Percentiles rank a stretch among this genome's conserved stretches.
Evolutionary conservation across 1,140 invertebrate species (phyloP).

Genomic region (Tetranychus cinnabarinus): DNA sequence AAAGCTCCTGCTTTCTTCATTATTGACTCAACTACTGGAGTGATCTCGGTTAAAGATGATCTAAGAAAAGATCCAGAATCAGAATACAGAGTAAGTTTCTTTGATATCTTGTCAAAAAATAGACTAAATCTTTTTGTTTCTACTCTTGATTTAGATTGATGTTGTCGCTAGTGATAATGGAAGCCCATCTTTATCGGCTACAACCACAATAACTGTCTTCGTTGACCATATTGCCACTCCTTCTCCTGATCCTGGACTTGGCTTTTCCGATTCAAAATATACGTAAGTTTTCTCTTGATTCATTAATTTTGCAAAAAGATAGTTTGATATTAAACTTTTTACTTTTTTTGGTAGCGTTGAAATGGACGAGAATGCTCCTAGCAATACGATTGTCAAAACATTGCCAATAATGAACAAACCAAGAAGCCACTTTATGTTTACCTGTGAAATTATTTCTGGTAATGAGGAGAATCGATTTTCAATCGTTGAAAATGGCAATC

Average conservation of each 20-base stretch:
- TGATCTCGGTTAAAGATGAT: constrained; percentile 49
- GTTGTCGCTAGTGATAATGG: constrained; percentile 64
- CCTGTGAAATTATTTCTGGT: constrained; percentile 42
- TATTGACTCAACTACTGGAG: constrained; percentile 54
- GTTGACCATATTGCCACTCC: constrained; percentile 47
- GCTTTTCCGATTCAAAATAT: constrained; percentile 57
- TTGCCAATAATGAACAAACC: constrained; percentile 46
- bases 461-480: constrained; percentile 41
- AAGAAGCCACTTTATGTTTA: constrained; percentile 35
- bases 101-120: not conserved
- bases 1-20: constrained; percentile 59
- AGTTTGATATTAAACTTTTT: not conserved
- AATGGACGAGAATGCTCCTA: constrained; percentile 43
- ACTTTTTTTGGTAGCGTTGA: constrained; percentile 23
- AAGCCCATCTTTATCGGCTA: constrained; percentile 51
- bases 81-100: constrained; percentile 41
- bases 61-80: constrained; percentile 54
- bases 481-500: constrained; percentile 41
- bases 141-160: constrained; percentile 33
- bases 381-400: constrained; percentile 39
- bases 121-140: constrained; percentile 11
- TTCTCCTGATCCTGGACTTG: constrained; percentile 40
- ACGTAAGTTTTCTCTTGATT: constrained; percentile 26
- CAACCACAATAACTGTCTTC: constrained; percentile 49
- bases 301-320: too few relatives aligned